Evolutionary conservation across 1,140 invertebrate genomes (phyloP), one percentile per base, ranked within the genome.

Genomic region (Megathymus violae): DNA sequence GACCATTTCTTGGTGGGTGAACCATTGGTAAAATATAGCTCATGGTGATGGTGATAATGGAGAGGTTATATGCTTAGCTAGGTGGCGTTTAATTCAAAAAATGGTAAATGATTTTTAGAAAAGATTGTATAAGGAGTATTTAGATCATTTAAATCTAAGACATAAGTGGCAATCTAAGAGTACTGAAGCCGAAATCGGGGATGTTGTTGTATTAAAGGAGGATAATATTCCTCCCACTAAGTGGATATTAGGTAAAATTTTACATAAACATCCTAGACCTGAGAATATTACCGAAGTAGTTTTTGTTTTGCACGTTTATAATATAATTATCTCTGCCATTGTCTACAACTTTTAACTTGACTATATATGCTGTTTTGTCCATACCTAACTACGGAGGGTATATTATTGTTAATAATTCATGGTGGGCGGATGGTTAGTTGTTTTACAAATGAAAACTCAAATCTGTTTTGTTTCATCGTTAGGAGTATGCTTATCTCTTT

Each of bases 11-110:
- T 50, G 10, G 9, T 50, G 10, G 46, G 46, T 0, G 46, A 50
- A 50, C 46, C 46, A 3, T 31, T 46, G 9, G 16, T 46, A 46
- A 46, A n/a, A 46, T 46, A n/a, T 46, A 11, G 17, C 43, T 25
- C 16, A 46, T 46, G 43, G 19, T 11, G 16, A 46, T 22, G 19
- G 10, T 46, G 19, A 9, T 46, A 46, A 46, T 0, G 16, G 0
- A 19, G 31, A 50, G 27, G 5, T 34, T 3, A 1, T 13, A 10
- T n/a, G 46, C 15, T 34, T 50, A 31, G 22, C 27, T 16, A 50
- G 46, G 15, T 50, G 25, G 25, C 46, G 22, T 15, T 50, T 50
- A 34, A 13, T 34, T 0, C 46, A 50, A 46, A 46, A 46, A 25
- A 25, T 46, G 16, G 19, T 25, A 4, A 22, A 11, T 5, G 43